phyloP scores from a whole-genome alignment of 2,113 vertebrate genomes.

The Pyrgilauda ruficollis region DNA sequence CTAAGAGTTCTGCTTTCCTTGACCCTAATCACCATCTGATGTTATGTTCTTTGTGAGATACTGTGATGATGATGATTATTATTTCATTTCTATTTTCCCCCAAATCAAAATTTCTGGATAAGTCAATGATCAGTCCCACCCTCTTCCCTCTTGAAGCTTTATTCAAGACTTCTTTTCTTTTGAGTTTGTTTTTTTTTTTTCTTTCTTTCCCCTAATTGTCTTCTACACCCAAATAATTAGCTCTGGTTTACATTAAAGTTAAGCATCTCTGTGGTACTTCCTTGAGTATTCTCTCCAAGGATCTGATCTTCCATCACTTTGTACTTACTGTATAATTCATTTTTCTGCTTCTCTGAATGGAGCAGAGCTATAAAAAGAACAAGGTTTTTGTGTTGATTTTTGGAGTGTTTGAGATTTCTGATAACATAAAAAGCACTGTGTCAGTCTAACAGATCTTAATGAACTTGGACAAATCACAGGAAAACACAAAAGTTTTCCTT shows the following conservation, averaged over 20 bases:
- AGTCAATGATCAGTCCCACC: not conserved
- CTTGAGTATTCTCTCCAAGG: not conserved
- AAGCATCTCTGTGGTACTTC: not conserved
- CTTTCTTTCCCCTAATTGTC: accelerated
- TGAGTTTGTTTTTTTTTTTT: too few relatives aligned
- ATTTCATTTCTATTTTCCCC: not conserved
- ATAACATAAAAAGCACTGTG: not conserved
- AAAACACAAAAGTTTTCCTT: not conserved
- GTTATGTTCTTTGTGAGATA: not conserved
- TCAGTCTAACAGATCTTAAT: not conserved
- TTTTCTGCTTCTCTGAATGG: not conserved
- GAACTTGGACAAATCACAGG: not conserved
- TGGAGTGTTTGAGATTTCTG: not conserved
- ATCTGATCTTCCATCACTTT: not conserved
- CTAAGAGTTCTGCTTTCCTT: not conserved
- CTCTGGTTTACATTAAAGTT: not conserved
- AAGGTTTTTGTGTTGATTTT: not conserved
- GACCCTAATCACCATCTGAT: not conserved
- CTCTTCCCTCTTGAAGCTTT: not conserved
- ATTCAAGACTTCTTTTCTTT: not conserved
- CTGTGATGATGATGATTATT: not conserved
- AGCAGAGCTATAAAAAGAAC: not conserved
- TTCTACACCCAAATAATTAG: not conserved
- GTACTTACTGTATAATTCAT: not conserved
- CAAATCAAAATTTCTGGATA: not conserved